A percentile compares a stretch with the other conserved stretches of the same genome.
These are phyloP conservation scores for Reticulitermes speratus DNA, from an alignment of 1,140 invertebrate genomes.

Conservation along the genomic window DNA sequence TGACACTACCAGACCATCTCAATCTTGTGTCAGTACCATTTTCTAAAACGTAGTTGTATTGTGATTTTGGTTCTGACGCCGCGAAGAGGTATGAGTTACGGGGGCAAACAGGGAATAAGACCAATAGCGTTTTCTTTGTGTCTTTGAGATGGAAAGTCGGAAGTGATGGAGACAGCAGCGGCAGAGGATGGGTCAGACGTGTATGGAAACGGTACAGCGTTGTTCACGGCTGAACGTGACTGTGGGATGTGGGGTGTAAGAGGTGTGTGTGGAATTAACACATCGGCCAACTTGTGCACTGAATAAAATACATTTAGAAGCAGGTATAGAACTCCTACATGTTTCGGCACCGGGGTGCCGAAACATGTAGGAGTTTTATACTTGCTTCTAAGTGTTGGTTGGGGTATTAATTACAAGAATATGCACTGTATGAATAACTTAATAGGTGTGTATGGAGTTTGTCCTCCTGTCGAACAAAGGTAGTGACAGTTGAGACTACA, in stretches of 20 bases:
- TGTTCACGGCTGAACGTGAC: background rate
- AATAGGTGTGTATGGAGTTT: no score
- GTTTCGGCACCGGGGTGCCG: no score
- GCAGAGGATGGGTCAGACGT: background rate
- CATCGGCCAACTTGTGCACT: no score
- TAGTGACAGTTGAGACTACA: background rate
- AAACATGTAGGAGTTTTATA: no score
- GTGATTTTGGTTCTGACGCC: background rate
- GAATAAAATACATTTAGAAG: no score
- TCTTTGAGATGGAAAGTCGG: background rate
- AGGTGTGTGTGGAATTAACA: no score
- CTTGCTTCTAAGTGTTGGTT: no score
- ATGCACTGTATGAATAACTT: no score
- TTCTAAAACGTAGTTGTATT: background rate
- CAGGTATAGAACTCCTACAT: no score
- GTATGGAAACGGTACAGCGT: background rate
- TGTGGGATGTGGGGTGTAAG: background rate
- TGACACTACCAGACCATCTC: background rate
- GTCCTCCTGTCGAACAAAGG: background rate
- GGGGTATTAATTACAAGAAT: no score
- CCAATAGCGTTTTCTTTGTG: background rate
- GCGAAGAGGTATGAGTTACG: background rate
- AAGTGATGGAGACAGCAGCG: background rate
- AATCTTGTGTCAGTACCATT: background rate
- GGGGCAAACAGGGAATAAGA: background rate